Base-by-base conservation (phyloP, 1,140 invertebrate genomes). In the Drosophila trapezifrons region DNA sequence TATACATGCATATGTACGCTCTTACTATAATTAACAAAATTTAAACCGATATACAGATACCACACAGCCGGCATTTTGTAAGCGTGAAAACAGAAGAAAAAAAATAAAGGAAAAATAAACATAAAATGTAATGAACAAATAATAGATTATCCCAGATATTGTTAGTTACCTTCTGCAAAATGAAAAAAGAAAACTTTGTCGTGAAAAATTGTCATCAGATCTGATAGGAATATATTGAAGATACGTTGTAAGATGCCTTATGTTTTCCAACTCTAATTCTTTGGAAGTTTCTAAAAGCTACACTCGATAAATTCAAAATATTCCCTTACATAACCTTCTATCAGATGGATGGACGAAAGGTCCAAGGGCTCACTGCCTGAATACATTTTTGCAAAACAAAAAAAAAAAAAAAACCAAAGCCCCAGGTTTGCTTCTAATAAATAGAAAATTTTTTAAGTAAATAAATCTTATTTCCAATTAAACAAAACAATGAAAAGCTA, bases 1-100 rank as follows among this genome's bases (percentile, higher is more conserved):
- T 65, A 69, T 69, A 69, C 65, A 47, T 70, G 42, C 64, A 64
- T 76, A 84, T 66, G 70, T 64, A 42, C 43, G 58, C 52, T 70
- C 70, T 76, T 74, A 72, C 74, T 80, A 89, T 89, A 90, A 89
- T 78, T 89, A 89, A 89, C 84, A 89, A 89, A 89, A 89, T 89
- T 89, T 89, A 89, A 89, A 84, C 60, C 57, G 49, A 43, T 72
- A 43, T 72, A 79, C 49, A 70, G 17, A 71, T 71, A 67, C 56
- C 52, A 67, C 80, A 64, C 80, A 76, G 60, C 57, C 62, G 62
- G 66, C 76, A 77, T 71, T 71, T 71, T 71, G 67, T 71, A 71
- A 71, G 49, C 67, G 42, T 64, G 45, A 51, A 67, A 69, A 37
- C 51, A 32, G 46, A 77, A 37, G 27, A 15, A 66, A 45, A 29